Conservation (phyloP, 2,113 vertebrate genomes). For the Macaca fascicularis region T2T-MFA8v1.1 NC_088381.1:106497001-106497500, state of each 20-base stretch:
- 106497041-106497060: slow-evolving; percentile 57
- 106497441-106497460: slow-evolving; percentile 46
- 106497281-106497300: background rate
- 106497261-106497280: background rate
- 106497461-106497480: slow-evolving; percentile 47
- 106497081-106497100: slow-evolving; percentile 56
- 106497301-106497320: background rate
- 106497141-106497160: background rate
- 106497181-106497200: background rate
- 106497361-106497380: background rate
- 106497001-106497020: slow-evolving; percentile 37
- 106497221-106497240: background rate
- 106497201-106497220: slow-evolving; percentile 36
- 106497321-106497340: slow-evolving; percentile 30
- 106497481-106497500: slow-evolving; percentile 42
- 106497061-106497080: slow-evolving; percentile 48
- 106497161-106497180: background rate
- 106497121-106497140: background rate
- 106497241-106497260: background rate
- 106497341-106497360: background rate
- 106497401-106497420: slow-evolving; percentile 47
- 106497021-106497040: slow-evolving; percentile 13
- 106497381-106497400: background rate
- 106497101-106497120: slow-evolving; percentile 35
- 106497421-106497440: background rate